Base-by-base conservation (phyloP, 2,888 invertebrate genomes). In the Chrysopilus asiliformis region DNA sequence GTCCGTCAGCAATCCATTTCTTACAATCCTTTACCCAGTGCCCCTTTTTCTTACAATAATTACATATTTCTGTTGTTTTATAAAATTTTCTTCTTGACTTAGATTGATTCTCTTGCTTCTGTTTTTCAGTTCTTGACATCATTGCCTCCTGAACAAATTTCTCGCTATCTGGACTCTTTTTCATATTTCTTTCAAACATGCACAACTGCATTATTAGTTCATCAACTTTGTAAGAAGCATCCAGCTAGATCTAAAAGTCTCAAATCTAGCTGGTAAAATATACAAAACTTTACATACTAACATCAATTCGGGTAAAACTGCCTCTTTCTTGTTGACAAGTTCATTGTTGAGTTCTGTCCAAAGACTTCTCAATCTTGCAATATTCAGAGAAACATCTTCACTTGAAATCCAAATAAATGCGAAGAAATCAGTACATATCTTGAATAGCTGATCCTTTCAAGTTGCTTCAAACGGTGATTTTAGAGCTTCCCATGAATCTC, bases 401-500 rank as follows among this genome's bases (percentile, higher is more conserved):
- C 27, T 10, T 8, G 7, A 8, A 22, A 22, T 47, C 52, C 53
- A 57, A 35, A 44, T 43, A 33, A 53, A 56, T 6, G 47, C 45
- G 35, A 53, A 53, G 17, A 53, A 51, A 29, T 55, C 49, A 19
- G 48, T 48, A 20, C 50, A 56, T 13, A 51, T 51, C 34, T 49
- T 51, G 40, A 53, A 55, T 17, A 57, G 29, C 15, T 47, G 41
- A 19, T 53, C 50, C 40, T 55, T 47, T 35, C 52, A 54, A 7
- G 49, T 36, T 15, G 39, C 36, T 36, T 48, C 36, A 10, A 22
- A 22, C 22, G 22, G n/a, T n/a, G n/a, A n/a, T n/a, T n/a, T n/a
- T n/a, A n/a, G n/a, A n/a, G n/a, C 32, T 20, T 54, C 47, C 50
- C 53, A 53, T 17, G 49, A 45, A 8, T 57, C 51, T 30, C 41